These are phyloP conservation scores for Acleris laterana DNA, from an alignment of 2,888 invertebrate species.

Conservation along the genomic window DNA sequence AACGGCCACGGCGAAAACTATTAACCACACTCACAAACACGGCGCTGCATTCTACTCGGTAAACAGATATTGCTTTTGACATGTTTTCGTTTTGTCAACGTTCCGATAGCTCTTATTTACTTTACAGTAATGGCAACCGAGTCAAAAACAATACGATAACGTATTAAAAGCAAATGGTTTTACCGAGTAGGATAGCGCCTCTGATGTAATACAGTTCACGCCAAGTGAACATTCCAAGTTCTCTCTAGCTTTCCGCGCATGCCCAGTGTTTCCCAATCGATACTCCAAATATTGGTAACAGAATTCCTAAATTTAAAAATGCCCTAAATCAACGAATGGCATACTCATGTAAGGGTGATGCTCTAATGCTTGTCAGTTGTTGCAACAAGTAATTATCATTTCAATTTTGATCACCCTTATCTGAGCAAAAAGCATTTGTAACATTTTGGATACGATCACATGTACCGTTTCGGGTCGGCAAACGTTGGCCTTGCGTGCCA, in stretches of 20 bases:
- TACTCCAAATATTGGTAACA: slow-evolving; percentile 32
- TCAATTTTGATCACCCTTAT: slow-evolving; percentile 15
- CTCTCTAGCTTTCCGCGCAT: background rate
- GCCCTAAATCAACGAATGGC: slow-evolving; percentile 38
- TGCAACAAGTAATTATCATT: background rate
- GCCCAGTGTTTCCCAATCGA: slow-evolving; percentile 19
- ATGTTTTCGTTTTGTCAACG: too few species aligned
- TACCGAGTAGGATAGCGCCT: too few species aligned
- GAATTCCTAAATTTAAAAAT: slow-evolving; percentile 38
- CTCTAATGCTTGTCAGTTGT: slow-evolving; percentile 15
- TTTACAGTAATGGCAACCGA: too few species aligned
- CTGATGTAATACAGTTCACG: too few species aligned
- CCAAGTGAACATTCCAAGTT: background rate
- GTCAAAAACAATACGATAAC: too few species aligned
- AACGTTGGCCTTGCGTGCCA: slow-evolving; percentile 33
- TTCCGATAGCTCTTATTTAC: too few species aligned
- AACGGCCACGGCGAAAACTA: background rate
- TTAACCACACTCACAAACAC: too few species aligned
- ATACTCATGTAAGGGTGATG: slow-evolving; percentile 25
- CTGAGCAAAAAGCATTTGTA: slow-evolving; percentile 30
- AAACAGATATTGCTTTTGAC: too few species aligned
- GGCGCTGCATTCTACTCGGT: too few species aligned
- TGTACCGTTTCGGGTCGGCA: slow-evolving; percentile 11
- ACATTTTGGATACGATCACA: slow-evolving; percentile 32
- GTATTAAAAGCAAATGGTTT: background rate